Evolutionary conservation across 2,113 vertebrate genomes (phyloP), one percentile per base, ranked within the genome.

Genomic region (Haemorhous mexicanus): DNA sequence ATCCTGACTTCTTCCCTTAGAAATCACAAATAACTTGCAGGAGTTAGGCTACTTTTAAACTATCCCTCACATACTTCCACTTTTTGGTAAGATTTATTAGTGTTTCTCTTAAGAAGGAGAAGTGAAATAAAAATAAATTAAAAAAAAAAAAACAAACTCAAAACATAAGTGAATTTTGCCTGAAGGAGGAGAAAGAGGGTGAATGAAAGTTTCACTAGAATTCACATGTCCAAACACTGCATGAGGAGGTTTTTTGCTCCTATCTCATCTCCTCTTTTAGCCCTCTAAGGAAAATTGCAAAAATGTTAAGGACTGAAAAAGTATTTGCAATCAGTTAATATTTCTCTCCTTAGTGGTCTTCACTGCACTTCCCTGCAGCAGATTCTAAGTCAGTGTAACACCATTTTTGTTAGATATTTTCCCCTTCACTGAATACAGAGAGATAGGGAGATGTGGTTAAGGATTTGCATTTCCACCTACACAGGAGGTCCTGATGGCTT

Each of bases 71-170:
- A 28, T 5, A 17, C 3, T 64, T 76, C 17, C 55, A 56, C 9
- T 43, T 76, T 74, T 49, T 59, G 7, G 2, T 59, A 35, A 83
- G 11, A 55, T 55, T 84, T 67, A 43, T 41, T 62, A 41, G 11
- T 44, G 37, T 35, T 75, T 87, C 7, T 85, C 16, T 62, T 64
- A 64, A 88, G 7, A 13, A 78, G 2, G 5, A 46, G 20, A 72
- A 68, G n/a, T 16, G 6, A 75, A 85, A 62, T 58, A 27, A 46
- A n/a, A 53, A 7, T 37, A n/a, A 41, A 27, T 17, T 33, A 11
- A 0, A 1, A 13, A 28, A 15, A 19, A 20, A 21, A 55, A 15
- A 11, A 39, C 9, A 39, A 39, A 22, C 3, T 4, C 4, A 13
- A 20, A 75, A 72, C 1, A 23, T 22, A 49, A 2, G 7, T 63